phyloP scores from a whole-genome alignment of 2,888 invertebrate species.

The Anthophora plumipes region DNA sequence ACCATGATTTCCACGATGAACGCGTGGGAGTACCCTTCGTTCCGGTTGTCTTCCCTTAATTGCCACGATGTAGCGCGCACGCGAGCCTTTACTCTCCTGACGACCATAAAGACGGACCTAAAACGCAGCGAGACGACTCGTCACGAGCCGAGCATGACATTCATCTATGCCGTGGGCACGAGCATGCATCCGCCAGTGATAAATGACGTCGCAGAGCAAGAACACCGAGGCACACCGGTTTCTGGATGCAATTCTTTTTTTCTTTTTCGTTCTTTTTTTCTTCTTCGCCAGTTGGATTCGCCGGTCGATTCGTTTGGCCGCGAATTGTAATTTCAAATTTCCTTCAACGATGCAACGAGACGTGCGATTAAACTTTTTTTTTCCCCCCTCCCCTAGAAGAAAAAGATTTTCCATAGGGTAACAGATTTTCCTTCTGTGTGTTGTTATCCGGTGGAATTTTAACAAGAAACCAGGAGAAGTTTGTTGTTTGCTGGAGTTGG shows the following conservation, averaged over 20 bases:
- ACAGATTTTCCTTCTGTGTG: background rate
- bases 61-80: slow-evolving; percentile 2
- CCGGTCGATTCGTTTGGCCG: background rate
- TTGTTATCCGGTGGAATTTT: background rate
- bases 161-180: slow-evolving; percentile 54
- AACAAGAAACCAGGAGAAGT: background rate
- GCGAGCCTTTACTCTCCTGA: background rate
- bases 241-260: slow-evolving; percentile 18
- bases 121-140: slow-evolving; percentile 12
- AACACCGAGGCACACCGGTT: slow-evolving; percentile 5
- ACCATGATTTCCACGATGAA: background rate
- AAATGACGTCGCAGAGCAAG: slow-evolving; percentile 45
- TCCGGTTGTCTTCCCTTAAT: background rate
- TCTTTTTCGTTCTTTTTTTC: background rate
- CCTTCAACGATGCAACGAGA: slow-evolving; percentile 11
- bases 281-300: background rate
- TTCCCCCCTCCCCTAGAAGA: no score
- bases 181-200: slow-evolving; percentile 52
- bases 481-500: background rate
- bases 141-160: slow-evolving; percentile 39
- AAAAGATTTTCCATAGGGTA: no score
- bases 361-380: slow-evolving; percentile 37
- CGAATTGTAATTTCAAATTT: slow-evolving; percentile 39
- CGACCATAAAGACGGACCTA: slow-evolving; percentile 1
- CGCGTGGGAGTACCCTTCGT: background rate